Evolutionary conservation across 92 coral and sea anemone species (phyloP).

Genomic region (Pocillopora grandis): DNA sequence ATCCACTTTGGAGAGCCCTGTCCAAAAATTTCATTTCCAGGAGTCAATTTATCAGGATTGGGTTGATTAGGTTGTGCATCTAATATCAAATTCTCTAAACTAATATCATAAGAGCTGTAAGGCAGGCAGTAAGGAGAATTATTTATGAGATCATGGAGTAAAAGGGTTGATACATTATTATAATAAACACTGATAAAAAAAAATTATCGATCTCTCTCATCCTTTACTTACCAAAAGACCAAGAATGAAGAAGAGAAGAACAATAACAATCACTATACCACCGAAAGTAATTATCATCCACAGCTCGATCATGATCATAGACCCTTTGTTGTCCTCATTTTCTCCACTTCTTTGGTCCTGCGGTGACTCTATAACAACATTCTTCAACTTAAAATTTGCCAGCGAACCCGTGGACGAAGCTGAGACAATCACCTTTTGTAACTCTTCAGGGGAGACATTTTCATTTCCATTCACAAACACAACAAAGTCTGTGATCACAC

Average conservation of each 20-base stretch:
- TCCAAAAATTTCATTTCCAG: no score
- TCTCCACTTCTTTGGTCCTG: neutral
- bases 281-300: constrained; percentile 23
- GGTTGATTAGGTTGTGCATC: no score
- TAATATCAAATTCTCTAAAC: no score
- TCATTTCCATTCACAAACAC: neutral
- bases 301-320: constrained; percentile 1
- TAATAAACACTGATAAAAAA: no score
- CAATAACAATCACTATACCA: constrained; percentile 16
- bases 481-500: constrained; percentile 18
- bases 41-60: no score
- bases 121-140: no score
- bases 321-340: neutral
- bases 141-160: no score
- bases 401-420: constrained; percentile 8
- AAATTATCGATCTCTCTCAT: no score
- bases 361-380: neutral
- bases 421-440: neutral
- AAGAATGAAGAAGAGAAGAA: constrained; percentile 27
- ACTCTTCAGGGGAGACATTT: neutral
- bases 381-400: neutral
- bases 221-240: constrained; percentile 13
- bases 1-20: no score
- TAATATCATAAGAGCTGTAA: no score
- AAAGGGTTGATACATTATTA: no score